A percentile compares a stretch with the other conserved stretches of the same genome.
phyloP scores from a whole-genome alignment of 2,113 vertebrate species.

The Aptenodytes forsteri region DNA sequence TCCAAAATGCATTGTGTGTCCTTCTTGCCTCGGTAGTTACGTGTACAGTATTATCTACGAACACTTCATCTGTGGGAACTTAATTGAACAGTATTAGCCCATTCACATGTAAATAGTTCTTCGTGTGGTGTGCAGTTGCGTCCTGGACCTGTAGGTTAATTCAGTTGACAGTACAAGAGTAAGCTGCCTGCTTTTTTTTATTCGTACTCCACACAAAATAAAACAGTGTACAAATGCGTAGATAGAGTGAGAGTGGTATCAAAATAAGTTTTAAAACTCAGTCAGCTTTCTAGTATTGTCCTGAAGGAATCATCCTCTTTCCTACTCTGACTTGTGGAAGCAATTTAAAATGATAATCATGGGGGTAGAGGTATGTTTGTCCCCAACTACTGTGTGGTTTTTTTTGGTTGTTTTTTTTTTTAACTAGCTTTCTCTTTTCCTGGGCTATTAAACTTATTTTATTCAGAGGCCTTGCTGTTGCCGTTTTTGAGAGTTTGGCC shows the following conservation, averaged over 20 bases:
- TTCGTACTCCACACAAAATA: neutral
- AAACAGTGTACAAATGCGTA: neutral
- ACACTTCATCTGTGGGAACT: neutral
- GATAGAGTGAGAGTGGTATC: neutral
- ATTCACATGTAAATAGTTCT: fast-evolving
- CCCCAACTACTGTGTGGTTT: neutral
- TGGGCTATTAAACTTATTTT: neutral
- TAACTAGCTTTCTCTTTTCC: neutral
- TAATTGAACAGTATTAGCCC: neutral
- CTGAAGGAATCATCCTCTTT: neutral
- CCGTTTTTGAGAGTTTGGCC: neutral
- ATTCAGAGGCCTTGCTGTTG: neutral
- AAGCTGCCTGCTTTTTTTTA: neutral
- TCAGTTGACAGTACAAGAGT: neutral
- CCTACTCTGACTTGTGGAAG: neutral
- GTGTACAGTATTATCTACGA: neutral
- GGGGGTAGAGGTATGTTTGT: neutral
- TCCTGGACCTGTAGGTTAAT: neutral
- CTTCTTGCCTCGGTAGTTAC: neutral
- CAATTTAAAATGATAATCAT: neutral
- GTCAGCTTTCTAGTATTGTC: neutral
- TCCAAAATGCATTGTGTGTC: neutral
- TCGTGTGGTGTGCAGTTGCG: neutral
- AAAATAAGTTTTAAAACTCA: neutral
- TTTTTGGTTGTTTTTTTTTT: too few relatives aligned